phyloP scores from a whole-genome alignment of 2,888 invertebrate genomes.

The Cantharis rufa region DNA sequence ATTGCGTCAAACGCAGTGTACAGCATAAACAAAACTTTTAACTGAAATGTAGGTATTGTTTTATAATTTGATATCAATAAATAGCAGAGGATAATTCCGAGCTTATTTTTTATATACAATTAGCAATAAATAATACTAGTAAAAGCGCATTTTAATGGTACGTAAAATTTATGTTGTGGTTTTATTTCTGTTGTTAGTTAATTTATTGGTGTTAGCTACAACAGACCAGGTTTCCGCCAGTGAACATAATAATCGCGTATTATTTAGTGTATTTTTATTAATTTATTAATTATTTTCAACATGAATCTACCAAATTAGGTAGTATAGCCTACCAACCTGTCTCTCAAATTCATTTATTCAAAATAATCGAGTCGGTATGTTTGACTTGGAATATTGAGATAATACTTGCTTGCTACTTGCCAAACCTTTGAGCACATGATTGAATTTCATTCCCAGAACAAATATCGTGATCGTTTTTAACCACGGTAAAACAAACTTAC shows the following conservation, averaged over 20 bases:
- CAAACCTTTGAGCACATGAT: too few species aligned
- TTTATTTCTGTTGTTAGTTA: slow-evolving; percentile 1
- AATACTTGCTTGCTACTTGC: too few species aligned
- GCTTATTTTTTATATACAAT: neutral
- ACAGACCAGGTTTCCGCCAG: neutral
- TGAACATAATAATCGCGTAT: neutral
- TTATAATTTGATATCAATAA: neutral
- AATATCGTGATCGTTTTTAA: neutral
- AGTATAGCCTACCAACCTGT: neutral
- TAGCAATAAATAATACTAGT: neutral
- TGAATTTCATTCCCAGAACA: neutral
- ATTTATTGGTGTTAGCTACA: neutral
- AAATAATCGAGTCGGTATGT: neutral
- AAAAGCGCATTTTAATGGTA: slow-evolving; percentile 1
- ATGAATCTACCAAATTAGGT: neutral
- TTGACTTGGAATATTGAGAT: too few species aligned
- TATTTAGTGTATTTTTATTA: neutral
- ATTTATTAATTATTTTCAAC: neutral
- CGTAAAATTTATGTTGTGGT: slow-evolving; percentile 2
- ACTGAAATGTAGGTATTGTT: neutral
- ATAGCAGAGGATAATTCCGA: neutral
- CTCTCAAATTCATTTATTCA: neutral
- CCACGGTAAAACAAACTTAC: neutral
- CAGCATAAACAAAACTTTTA: neutral
- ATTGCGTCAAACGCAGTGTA: neutral